A percentile compares a stretch with the other conserved stretches of the same genome.
Evolutionary conservation across 2,113 vertebrate species (phyloP).

Genomic region (Barbus barbus): DNA sequence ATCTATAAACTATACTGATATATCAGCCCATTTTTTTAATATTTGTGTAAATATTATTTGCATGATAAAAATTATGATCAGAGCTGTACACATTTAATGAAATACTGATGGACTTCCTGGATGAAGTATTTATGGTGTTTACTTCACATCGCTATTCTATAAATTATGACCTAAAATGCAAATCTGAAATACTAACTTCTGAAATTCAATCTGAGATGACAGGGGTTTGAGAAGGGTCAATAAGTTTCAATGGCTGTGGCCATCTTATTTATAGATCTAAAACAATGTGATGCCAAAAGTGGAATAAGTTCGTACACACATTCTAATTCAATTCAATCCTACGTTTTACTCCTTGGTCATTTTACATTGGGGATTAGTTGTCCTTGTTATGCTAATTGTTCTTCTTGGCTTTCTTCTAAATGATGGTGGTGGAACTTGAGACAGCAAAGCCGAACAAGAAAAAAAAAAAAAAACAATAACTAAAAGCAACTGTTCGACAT

Average conservation of each 20-base stretch:
- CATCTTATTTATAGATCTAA: not conserved
- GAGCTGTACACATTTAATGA: not conserved
- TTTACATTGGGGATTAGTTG: conserved; percentile 16
- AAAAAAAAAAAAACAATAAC: not conserved
- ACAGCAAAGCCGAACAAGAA: too few species aligned
- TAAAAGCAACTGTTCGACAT: not conserved
- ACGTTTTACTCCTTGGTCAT: not conserved
- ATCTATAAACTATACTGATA: not conserved
- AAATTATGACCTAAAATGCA: not conserved
- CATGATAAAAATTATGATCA: not conserved
- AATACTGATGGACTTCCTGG: not conserved
- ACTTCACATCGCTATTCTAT: not conserved
- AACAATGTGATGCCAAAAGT: not conserved
- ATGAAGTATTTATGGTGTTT: not conserved
- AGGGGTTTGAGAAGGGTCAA: not conserved
- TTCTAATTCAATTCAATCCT: not conserved
- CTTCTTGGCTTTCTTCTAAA: conserved; percentile 44
- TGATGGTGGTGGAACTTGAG: conserved; percentile 31
- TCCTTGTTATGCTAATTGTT: conserved; percentile 45
- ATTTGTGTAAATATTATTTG: too few species aligned
- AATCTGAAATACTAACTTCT: not conserved
- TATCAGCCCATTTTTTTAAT: not conserved
- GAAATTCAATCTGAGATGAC: not conserved
- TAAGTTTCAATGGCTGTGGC: not conserved
- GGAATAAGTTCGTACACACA: not conserved